A percentile compares a stretch with the other conserved stretches of the same genome.
Evolutionary conservation across 2,888 invertebrate species (phyloP).

Genomic region (Ptychoptera albimana): DNA sequence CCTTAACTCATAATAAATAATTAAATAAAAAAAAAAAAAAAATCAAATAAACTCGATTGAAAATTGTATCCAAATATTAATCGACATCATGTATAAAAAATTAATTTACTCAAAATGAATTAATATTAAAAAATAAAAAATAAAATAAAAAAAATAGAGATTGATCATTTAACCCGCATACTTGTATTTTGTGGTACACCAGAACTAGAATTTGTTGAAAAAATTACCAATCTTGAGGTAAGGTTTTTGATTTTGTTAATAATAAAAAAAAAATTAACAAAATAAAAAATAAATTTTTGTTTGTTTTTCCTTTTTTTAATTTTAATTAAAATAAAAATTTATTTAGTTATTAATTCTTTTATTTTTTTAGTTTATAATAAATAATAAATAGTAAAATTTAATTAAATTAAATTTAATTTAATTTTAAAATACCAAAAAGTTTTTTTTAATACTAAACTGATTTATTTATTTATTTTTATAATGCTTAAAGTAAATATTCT

Average conservation of each 20-base stretch:
- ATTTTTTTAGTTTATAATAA: background rate
- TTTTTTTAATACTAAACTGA: too few species aligned
- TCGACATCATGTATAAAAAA: too few species aligned
- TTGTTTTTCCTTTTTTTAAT: background rate
- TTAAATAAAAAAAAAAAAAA: conserved; percentile 8
- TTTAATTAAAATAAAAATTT: background rate
- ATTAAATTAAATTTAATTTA: too few species aligned
- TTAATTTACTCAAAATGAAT: background rate
- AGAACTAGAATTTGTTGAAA: conserved; percentile 61
- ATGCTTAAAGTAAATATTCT: too few species aligned
- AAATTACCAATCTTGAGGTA: conserved; percentile 82
- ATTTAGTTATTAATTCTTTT: background rate
- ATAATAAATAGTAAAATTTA: too few species aligned
- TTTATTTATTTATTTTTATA: too few species aligned
- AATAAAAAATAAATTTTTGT: background rate
- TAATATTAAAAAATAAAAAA: background rate
- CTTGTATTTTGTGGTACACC: conserved; percentile 78
- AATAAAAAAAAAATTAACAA: background rate
- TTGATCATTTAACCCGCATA: conserved; percentile 80
- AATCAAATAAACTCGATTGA: conserved; percentile 5
- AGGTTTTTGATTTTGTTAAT: conserved; percentile 16
- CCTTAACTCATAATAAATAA: conserved; percentile 6
- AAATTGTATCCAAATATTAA: too few species aligned
- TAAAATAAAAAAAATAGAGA: conserved; percentile 41
- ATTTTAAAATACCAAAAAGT: too few species aligned